Conservation (phyloP, 2,888 invertebrate species). For the Drosophila seclusa region DNA sequence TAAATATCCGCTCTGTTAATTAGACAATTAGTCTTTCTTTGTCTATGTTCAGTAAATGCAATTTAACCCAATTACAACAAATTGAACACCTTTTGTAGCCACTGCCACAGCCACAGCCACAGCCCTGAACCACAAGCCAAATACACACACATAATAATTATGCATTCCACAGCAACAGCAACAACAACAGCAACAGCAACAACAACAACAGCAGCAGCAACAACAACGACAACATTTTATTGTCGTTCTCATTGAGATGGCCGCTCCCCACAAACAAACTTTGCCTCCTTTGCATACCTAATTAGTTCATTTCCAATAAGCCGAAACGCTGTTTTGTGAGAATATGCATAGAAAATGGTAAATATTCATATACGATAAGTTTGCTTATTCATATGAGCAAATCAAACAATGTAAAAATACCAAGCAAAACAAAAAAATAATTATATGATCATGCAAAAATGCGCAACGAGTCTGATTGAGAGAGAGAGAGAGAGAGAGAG, state of each 20-base stretch:
- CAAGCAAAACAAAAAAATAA: not conserved
- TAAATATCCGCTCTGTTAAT: not conserved
- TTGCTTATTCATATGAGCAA: slow-evolving; percentile 8
- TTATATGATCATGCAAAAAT: slow-evolving; percentile 62
- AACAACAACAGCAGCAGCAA: not conserved
- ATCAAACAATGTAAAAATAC: slow-evolving; percentile 41
- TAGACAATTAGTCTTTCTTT: not conserved
- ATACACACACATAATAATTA: slow-evolving; percentile 31
- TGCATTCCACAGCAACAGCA: slow-evolving; percentile 25
- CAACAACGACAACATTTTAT: slow-evolving; percentile 15
- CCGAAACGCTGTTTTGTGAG: slow-evolving; percentile 31
- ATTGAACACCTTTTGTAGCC: slow-evolving; percentile 21
- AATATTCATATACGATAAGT: slow-evolving; percentile 33
- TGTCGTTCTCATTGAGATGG: slow-evolving; percentile 23
- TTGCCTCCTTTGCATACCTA: slow-evolving; percentile 61
- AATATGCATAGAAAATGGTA: slow-evolving; percentile 52
- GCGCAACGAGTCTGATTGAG: slow-evolving; percentile 8
- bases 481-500: not conserved
- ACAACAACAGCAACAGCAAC: not conserved
- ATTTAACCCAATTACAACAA: slow-evolving; percentile 43
- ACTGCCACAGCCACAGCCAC: not conserved
- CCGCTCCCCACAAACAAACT: slow-evolving; percentile 47
- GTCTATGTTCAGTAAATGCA: slow-evolving; percentile 12
- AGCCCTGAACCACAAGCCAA: not conserved
- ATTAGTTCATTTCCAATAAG: slow-evolving; percentile 66